Percentiles rank a stretch among this genome's conserved stretches.
phyloP scores from a whole-genome alignment of 2,888 invertebrate species.

The Dasypolia templi region DNA sequence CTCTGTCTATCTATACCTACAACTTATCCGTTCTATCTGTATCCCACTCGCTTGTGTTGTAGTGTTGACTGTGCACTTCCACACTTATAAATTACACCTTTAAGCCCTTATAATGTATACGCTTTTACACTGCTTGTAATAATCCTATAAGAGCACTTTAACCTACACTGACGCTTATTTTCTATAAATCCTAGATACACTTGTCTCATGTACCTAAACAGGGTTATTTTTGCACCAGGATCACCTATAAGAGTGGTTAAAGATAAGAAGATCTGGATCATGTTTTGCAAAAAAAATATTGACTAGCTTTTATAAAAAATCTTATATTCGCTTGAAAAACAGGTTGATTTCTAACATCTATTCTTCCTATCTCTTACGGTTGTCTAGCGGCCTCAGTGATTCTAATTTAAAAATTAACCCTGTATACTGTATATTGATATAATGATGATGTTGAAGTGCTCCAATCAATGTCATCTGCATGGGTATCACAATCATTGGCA shows the following conservation, averaged over 20 bases:
- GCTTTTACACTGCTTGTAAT: constrained; percentile 37
- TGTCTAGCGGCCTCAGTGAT: neutral
- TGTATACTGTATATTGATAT: constrained; percentile 18
- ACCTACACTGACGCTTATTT: constrained; percentile 42
- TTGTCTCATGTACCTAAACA: constrained; percentile 7
- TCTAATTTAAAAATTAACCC: neutral
- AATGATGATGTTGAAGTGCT: constrained; percentile 69
- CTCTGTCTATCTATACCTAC: constrained; percentile 85
- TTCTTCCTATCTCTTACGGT: neutral
- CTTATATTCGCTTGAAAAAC: too few relatives aligned
- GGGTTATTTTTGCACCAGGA: neutral
- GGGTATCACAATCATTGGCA: constrained; percentile 75
- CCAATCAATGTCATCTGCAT: constrained; percentile 81
- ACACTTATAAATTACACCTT: constrained; percentile 61
- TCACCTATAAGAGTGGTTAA: neutral
- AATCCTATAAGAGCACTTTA: constrained; percentile 43
- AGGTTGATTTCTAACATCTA: neutral
- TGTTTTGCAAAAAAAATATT: neutral
- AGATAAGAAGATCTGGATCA: neutral
- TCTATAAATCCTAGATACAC: constrained; percentile 28
- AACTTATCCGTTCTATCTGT: constrained; percentile 77
- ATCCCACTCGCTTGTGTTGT: constrained; percentile 76
- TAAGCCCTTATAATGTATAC: constrained; percentile 37
- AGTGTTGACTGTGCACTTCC: constrained; percentile 81
- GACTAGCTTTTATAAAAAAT: too few relatives aligned